A percentile compares a stretch with the other conserved stretches of the same genome.
Conservation (phyloP, 2,113 vertebrate species). For the Heptranchias perlo region DNA sequence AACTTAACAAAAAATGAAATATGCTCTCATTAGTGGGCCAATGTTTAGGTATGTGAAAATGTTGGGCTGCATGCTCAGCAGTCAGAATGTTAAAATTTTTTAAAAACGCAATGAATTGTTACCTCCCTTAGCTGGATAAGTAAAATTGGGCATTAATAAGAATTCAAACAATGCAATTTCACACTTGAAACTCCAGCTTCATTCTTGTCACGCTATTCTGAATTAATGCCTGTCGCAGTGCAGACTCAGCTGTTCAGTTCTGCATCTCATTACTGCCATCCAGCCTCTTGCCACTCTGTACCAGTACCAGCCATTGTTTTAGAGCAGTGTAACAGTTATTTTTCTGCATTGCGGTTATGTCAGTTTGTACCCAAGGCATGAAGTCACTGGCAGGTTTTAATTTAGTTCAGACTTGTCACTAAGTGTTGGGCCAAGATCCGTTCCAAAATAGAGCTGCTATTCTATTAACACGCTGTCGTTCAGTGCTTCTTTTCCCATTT, state of each 20-base stretch:
- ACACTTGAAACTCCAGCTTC: neutral
- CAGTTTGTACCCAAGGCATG: constrained; percentile 21
- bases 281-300: constrained; percentile 3
- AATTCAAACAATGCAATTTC: constrained; percentile 22
- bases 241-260: neutral
- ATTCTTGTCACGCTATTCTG: constrained; percentile 19
- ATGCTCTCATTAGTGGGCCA: neutral
- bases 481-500: neutral
- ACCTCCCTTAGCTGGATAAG: neutral
- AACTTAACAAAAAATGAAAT: neutral
- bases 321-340: neutral
- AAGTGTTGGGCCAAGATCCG: neutral
- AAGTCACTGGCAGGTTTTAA: neutral
- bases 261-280: constrained; percentile 14
- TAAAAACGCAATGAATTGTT: neutral
- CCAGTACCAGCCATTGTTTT: neutral
- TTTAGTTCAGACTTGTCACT: constrained; percentile 5
- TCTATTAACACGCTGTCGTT: neutral
- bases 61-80: neutral
- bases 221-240: constrained; percentile 21
- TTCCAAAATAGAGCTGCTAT: neutral
- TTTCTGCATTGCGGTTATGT: constrained; percentile 16
- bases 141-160: constrained; percentile 21
- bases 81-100: neutral
- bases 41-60: neutral